phyloP scores from a whole-genome alignment of 2,888 invertebrate species.

The Cataglyphis cursor region DNA sequence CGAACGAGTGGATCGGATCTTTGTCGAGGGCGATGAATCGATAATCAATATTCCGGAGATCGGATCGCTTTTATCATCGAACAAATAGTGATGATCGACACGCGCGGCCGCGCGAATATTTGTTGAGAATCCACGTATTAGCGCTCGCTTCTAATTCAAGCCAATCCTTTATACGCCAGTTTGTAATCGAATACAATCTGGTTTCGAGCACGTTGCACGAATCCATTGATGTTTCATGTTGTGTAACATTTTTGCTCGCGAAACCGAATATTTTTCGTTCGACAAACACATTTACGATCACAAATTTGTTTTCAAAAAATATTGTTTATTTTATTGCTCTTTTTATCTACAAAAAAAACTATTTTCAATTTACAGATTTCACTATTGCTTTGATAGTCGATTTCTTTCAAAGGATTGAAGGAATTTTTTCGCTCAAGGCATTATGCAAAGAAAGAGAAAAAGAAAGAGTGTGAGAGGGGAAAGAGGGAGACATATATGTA shows the following conservation, averaged over 20 bases:
- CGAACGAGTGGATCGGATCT: conserved; percentile 30
- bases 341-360: not conserved
- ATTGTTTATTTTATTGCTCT: not conserved
- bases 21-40: conserved; percentile 34
- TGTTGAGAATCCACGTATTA: conserved; percentile 45
- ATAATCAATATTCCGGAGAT: conserved; percentile 29
- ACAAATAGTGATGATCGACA: conserved; percentile 53
- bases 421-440: not conserved
- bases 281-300: not conserved
- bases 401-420: not conserved
- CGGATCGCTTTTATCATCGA: conserved; percentile 32
- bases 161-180: conserved; percentile 11
- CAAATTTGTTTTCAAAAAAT: not conserved
- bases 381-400: not conserved
- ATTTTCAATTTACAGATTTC: not conserved
- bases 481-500: too few species aligned
- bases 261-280: conserved; percentile 14
- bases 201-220: conserved; percentile 31
- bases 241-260: conserved; percentile 23
- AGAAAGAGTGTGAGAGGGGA: too few species aligned
- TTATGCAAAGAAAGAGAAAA: too few species aligned
- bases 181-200: conserved; percentile 29
- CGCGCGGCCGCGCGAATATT: conserved; percentile 32
- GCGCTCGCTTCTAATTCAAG: conserved; percentile 22
- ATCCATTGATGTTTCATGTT: conserved; percentile 3